phyloP scores from a whole-genome alignment of 2,888 invertebrate genomes.

The Alitta virens region DNA sequence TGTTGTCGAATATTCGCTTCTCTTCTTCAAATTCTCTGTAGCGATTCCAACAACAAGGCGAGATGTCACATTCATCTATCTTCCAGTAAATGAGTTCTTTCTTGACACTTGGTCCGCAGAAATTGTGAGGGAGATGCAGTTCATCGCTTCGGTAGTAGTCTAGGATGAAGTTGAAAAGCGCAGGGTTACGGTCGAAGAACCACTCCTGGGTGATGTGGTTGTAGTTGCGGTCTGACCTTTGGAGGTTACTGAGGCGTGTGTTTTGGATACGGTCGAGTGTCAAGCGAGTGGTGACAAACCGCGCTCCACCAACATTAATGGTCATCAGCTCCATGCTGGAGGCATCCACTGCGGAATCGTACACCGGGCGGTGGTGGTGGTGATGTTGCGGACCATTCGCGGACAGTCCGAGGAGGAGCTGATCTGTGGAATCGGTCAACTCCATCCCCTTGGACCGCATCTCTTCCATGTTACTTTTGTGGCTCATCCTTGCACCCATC shows the following conservation, averaged over 20 bases:
- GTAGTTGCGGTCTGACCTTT: slow-evolving; percentile 22
- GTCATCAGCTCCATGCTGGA: slow-evolving; percentile 20
- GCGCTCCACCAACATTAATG: slow-evolving; percentile 27
- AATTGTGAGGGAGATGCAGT: slow-evolving; percentile 38
- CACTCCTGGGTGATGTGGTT: slow-evolving; percentile 26
- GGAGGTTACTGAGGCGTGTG: slow-evolving; percentile 25
- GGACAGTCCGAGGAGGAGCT: slow-evolving; percentile 18
- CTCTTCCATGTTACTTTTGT: slow-evolving; percentile 1
- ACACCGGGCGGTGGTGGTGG: background rate
- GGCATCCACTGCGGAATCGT: slow-evolving; percentile 6
- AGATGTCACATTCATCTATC: slow-evolving; percentile 32
- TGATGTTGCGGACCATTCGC: slow-evolving; percentile 12
- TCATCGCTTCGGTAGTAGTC: slow-evolving; percentile 35
- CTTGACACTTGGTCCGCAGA: slow-evolving; percentile 36
- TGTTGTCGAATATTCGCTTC: slow-evolving; percentile 26
- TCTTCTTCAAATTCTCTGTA: slow-evolving; percentile 29
- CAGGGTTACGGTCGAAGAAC: slow-evolving; percentile 39
- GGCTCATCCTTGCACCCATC: no score
- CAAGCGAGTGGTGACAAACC: slow-evolving; percentile 23
- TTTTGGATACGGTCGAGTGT: slow-evolving; percentile 26
- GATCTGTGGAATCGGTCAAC: slow-evolving; percentile 20
- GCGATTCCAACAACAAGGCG: slow-evolving; percentile 38
- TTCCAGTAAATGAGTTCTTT: slow-evolving; percentile 41
- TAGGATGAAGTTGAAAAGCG: slow-evolving; percentile 34
- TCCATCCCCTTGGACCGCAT: slow-evolving; percentile 15